These are phyloP conservation scores for Aelia acuminata DNA, from an alignment of 2,888 invertebrate genomes.

Conservation along the genomic window DNA sequence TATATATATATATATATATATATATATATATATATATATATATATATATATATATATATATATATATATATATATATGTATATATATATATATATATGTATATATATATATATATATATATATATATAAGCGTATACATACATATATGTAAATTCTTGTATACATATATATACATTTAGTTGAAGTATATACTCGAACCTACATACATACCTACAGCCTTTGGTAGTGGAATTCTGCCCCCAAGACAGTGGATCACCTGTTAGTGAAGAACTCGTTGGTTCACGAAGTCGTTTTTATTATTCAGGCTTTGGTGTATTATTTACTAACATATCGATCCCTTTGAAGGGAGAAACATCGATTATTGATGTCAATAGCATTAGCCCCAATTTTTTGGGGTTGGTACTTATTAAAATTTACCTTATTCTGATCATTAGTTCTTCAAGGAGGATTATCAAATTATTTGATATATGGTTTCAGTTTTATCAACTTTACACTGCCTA, in stretches of 20 bases:
- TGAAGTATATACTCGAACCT: too few relatives aligned
- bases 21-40: too few relatives aligned
- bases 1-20: too few relatives aligned
- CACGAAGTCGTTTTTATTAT: background rate
- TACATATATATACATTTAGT: too few relatives aligned
- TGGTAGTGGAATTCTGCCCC: too few relatives aligned
- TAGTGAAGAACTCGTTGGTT: background rate
- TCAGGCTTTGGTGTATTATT: background rate
- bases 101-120: too few relatives aligned
- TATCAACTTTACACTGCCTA: background rate
- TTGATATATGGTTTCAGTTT: background rate
- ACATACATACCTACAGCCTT: too few relatives aligned
- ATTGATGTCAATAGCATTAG: background rate
- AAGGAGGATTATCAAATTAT: background rate
- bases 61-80: too few relatives aligned
- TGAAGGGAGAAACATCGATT: background rate
- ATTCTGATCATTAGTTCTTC: background rate
- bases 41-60: too few relatives aligned
- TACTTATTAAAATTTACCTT: background rate
- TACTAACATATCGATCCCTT: background rate
- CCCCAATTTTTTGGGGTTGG: background rate
- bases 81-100: too few relatives aligned
- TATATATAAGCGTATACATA: too few relatives aligned
- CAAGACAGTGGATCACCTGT: background rate
- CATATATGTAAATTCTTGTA: too few relatives aligned